phyloP scores from a whole-genome alignment of 2,113 vertebrate species.

The Dromiciops gliroides region DNA sequence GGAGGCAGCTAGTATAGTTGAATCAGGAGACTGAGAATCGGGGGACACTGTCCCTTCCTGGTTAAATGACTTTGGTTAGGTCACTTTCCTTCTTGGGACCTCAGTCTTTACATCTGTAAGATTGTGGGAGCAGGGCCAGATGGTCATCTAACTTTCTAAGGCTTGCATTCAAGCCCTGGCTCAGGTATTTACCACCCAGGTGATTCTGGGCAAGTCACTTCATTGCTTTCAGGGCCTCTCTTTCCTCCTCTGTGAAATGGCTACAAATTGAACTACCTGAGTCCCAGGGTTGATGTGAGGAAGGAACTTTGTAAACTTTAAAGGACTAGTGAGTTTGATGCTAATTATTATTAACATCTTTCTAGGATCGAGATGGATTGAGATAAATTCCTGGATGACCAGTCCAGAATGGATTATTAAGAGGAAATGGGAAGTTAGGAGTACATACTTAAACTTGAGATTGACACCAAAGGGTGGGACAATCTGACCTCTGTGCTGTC shows the following conservation, averaged over 20 bases:
- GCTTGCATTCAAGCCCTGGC: not conserved
- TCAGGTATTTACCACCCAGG: not conserved
- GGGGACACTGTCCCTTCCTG: not conserved
- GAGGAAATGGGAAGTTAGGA: not conserved
- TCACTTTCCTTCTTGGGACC: not conserved
- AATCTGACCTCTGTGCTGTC: not conserved
- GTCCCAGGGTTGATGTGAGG: not conserved
- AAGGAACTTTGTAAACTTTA: not conserved
- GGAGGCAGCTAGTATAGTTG: not conserved
- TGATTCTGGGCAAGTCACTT: not conserved
- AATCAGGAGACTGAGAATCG: not conserved
- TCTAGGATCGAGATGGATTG: not conserved
- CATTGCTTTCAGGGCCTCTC: not conserved
- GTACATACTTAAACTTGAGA: not conserved
- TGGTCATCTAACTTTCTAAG: not conserved
- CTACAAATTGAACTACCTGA: not conserved
- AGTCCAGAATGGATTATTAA: not conserved
- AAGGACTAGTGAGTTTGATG: not conserved
- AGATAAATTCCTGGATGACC: not conserved
- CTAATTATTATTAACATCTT: not conserved
- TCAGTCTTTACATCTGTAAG: not conserved
- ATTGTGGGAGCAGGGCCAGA: not conserved
- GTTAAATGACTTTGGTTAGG: not conserved
- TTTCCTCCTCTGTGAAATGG: not conserved
- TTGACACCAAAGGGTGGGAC: not conserved